Evolutionary conservation across 2,888 invertebrate species (phyloP).

Genomic region (Parnassius apollo): DNA sequence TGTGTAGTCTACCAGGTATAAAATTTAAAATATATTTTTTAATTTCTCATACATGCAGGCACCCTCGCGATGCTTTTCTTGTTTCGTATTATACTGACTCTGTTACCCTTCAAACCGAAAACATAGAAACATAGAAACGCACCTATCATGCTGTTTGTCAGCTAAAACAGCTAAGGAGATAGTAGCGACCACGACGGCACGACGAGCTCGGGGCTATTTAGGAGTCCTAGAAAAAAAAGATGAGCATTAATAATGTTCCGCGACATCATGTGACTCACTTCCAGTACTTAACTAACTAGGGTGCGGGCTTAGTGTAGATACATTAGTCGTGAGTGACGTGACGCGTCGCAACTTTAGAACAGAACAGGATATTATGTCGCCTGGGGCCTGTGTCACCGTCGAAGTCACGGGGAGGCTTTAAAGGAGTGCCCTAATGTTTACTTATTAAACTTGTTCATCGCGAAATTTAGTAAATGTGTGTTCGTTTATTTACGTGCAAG

Average conservation of each 20-base stretch:
- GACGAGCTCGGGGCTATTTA: too few species aligned
- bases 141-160: too few species aligned
- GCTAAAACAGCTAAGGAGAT: too few species aligned
- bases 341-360: slow-evolving; percentile 51
- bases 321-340: slow-evolving; percentile 40
- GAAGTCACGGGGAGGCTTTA: slow-evolving; percentile 45
- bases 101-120: too few species aligned
- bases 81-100: too few species aligned
- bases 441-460: slow-evolving; percentile 2
- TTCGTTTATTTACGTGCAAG: too few species aligned
- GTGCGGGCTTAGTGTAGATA: slow-evolving; percentile 27
- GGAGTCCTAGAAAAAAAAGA: slow-evolving; percentile 4
- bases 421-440: slow-evolving; percentile 42
- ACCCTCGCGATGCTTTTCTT: too few species aligned
- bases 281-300: slow-evolving; percentile 5
- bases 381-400: slow-evolving; percentile 35
- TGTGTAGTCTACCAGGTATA: too few species aligned
- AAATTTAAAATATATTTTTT: too few species aligned
- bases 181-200: too few species aligned
- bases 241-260: slow-evolving; percentile 22
- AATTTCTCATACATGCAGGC: too few species aligned
- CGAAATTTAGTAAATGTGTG: not conserved
- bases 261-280: slow-evolving; percentile 19
- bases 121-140: too few species aligned
- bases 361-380: slow-evolving; percentile 53